phyloP scores from a whole-genome alignment of 2,113 vertebrate species.

The Prunella himalayana region DNA sequence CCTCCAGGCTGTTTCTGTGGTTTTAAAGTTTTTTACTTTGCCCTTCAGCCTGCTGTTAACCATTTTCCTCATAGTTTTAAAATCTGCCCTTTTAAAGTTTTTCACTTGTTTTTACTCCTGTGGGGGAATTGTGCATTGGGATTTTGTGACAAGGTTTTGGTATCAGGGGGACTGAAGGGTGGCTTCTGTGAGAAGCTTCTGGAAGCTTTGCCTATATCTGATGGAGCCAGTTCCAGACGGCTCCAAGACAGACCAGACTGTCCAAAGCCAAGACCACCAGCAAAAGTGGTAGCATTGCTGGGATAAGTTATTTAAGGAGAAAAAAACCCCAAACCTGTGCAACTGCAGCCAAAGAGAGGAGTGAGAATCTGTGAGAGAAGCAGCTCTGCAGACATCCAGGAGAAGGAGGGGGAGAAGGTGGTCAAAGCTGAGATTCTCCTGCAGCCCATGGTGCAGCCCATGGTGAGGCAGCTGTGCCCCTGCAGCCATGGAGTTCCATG shows the following conservation, averaged over 20 bases:
- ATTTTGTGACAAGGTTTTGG: neutral
- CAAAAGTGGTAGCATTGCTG: too few species aligned
- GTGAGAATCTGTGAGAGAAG: neutral
- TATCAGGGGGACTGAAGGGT: neutral
- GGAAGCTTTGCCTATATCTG: neutral
- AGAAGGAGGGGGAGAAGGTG: neutral
- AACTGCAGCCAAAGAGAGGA: neutral
- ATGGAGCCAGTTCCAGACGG: neutral
- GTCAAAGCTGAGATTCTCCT: neutral
- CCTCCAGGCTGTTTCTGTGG: constrained; percentile 64
- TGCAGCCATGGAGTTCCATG: neutral
- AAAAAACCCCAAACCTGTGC: neutral
- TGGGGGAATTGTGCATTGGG: neutral
- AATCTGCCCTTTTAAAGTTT: constrained; percentile 64
- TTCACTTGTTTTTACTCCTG: neutral
- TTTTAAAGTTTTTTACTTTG: constrained; percentile 70
- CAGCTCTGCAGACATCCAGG: neutral
- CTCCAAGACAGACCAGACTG: neutral
- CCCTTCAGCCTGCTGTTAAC: constrained; percentile 68
- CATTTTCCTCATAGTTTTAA: constrained; percentile 61
- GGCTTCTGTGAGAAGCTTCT: neutral
- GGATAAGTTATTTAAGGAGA: neutral
- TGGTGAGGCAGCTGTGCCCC: neutral
- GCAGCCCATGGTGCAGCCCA: neutral
- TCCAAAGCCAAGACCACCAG: neutral